Base-by-base conservation (phyloP, 1,140 invertebrate genomes). In the Leptinotarsa defecta region DNA sequence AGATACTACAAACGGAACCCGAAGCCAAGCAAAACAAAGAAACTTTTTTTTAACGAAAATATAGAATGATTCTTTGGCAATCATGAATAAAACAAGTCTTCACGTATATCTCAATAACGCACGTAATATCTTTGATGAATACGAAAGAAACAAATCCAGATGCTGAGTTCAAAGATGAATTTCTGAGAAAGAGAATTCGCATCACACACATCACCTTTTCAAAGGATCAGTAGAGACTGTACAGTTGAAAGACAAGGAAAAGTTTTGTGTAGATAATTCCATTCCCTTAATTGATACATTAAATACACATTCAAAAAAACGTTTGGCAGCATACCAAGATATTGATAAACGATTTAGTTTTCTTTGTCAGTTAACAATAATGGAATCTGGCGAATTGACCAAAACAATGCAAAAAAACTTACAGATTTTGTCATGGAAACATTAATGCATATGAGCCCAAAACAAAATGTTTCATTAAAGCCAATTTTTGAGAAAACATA, bases 211-310 rank as follows among this genome's bases (percentile, higher is more conserved):
- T 69, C 4, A 24, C 4, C 48, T 48, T 69, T 69, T 69, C 0
- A 34, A 69, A 69, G 43, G 43, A 69, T 43, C 68, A 69, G 48
- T 34, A 69, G 68, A 69, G 68, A 69, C 24, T 48, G 24, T 15
- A 43, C 68, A 69, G 43, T 69, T 69, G 68, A 69, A 15, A 34
- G 8, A n/a, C 15, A 69, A 69, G 4, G 24, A 69, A 69, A 69
- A 69, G 27, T 69, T 69, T 69, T 43, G 17, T 69, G 27, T 62
- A 17, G 20, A 48, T 13, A 17, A 13, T 24, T 69, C 19, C 3
- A 5, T 69, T 69, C 43, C 68, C 1, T 34, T 8, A 34, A 34
- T 34, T 34, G 27, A 8, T 34, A 6, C 1, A 2, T 34, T 1
- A 34, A 34, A 34, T 34, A 34, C 27, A 34, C 27, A 34, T 34